Evolutionary conservation across 2,113 vertebrate genomes (phyloP).

Genomic region (Acrocephalus kingi): DNA sequence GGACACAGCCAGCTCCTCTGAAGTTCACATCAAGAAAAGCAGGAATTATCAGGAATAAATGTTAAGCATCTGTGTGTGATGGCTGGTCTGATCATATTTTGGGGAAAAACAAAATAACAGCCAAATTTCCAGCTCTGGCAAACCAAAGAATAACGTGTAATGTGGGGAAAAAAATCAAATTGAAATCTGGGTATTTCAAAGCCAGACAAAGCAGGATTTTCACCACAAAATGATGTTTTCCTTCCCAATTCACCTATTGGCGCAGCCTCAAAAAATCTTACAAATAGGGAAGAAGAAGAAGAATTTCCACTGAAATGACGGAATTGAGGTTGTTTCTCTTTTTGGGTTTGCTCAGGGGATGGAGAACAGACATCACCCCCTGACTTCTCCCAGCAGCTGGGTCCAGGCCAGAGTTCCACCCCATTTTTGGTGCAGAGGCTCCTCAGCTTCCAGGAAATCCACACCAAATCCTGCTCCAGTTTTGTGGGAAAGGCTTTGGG

Average conservation of each 20-base stretch:
- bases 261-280: neutral
- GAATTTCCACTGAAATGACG: accelerated
- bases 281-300: neutral
- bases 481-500: neutral
- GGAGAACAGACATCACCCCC: accelerated
- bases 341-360: too few relatives aligned
- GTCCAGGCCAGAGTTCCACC: neutral
- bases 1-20: too few relatives aligned
- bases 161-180: accelerated
- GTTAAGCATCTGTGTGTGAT: neutral
- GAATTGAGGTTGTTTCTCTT: accelerated
- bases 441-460: neutral
- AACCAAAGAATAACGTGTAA: accelerated
- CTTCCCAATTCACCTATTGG: neutral
- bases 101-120: neutral
- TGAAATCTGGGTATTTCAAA: neutral
- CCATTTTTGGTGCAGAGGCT: accelerated
- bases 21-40: neutral
- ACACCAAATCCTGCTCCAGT: neutral
- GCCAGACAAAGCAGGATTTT: neutral
- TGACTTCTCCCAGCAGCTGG: neutral
- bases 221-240: neutral
- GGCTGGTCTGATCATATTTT: accelerated
- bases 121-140: neutral
- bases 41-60: neutral